Percentiles rank a stretch among this genome's conserved stretches.
These are phyloP conservation scores for Chaetorhynchus papuensis DNA, from an alignment of 2,113 vertebrate species.

Conservation along the genomic window DNA sequence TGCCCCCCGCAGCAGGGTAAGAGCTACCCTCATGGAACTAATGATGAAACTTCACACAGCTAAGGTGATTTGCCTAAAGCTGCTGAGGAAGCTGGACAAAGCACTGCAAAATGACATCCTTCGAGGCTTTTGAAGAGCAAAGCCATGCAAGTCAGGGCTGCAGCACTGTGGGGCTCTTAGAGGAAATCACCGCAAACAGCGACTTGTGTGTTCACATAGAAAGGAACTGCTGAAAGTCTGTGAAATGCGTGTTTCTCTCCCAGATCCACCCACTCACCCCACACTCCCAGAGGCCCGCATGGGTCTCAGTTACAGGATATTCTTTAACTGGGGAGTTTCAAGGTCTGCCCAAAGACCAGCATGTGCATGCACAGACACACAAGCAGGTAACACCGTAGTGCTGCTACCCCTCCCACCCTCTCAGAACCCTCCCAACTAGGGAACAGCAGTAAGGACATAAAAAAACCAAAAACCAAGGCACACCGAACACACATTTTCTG, in stretches of 20 bases:
- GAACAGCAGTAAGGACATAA: not conserved
- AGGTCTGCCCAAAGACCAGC: not conserved
- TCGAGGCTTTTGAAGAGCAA: not conserved
- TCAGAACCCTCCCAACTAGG: not conserved
- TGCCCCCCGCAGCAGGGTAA: not conserved
- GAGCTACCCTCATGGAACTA: not conserved
- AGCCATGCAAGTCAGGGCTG: not conserved
- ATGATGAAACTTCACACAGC: not conserved
- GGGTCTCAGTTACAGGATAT: not conserved
- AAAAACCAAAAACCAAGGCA: not conserved
- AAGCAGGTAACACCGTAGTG: not conserved
- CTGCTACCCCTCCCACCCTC: not conserved
- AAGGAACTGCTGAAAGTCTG: not conserved
- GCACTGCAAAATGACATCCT: not conserved
- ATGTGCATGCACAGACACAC: not conserved
- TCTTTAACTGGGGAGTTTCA: not conserved
- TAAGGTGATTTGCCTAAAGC: conserved; percentile 35
- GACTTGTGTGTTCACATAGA: not conserved
- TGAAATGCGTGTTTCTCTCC: not conserved
- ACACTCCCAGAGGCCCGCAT: not conserved
- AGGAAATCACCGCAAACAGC: not conserved
- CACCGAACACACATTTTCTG: not conserved
- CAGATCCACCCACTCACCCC: not conserved
- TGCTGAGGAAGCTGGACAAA: not conserved
- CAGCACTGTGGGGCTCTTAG: not conserved